Evolutionary conservation across 2,113 vertebrate species (phyloP).

Genomic region (Hippocampus abdominalis): DNA sequence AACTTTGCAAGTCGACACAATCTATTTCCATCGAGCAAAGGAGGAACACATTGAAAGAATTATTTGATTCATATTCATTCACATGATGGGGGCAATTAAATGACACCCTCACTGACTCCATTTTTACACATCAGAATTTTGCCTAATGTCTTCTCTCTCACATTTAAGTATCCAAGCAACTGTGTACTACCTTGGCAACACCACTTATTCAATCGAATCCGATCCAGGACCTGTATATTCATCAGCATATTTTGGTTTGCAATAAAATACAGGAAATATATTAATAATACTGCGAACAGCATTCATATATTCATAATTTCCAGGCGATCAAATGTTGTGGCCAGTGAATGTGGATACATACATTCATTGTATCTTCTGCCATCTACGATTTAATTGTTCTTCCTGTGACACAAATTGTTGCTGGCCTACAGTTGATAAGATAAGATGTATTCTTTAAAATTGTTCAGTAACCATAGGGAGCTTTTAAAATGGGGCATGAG

Average conservation of each 20-base stretch:
- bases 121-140: not conserved
- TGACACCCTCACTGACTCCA: not conserved
- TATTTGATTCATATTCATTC: not conserved
- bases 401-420: too few species aligned
- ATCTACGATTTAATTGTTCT: not conserved
- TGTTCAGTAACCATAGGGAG: not conserved
- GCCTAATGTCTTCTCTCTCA: not conserved
- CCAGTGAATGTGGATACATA: not conserved
- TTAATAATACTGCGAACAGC: too few species aligned
- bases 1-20: not conserved
- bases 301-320: too few species aligned
- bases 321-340: not conserved
- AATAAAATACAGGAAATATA: not conserved
- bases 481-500: conserved; percentile 1
- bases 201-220: not conserved
- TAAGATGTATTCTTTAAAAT: not conserved
- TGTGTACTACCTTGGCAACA: not conserved
- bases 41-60: not conserved
- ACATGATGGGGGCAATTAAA: not conserved
- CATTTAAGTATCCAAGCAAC: not conserved
- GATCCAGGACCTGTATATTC: not conserved
- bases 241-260: not conserved
- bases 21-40: not conserved
- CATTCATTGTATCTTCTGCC: not conserved
- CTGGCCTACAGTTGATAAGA: too few species aligned